phyloP scores from a whole-genome alignment of 2,888 invertebrate genomes.

The Limnephilus auricula region DNA sequence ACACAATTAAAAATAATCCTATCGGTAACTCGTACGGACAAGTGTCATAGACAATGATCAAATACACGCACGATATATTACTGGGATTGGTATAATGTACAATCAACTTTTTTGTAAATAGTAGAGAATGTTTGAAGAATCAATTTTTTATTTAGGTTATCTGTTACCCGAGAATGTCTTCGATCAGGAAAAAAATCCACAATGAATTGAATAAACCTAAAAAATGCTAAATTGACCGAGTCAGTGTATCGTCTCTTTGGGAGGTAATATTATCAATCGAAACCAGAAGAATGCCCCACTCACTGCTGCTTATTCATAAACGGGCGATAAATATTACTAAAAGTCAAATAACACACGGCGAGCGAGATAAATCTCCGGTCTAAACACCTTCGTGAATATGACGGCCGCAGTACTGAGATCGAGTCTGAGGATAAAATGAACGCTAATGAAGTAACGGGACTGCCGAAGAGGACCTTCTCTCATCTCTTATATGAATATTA shows the following conservation, averaged over 20 bases:
- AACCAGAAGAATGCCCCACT: constrained; percentile 51
- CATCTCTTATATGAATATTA: neutral
- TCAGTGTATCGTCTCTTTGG: constrained; percentile 59
- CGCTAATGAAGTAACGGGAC: constrained; percentile 64
- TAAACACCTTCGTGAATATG: constrained; percentile 51
- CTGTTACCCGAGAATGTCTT: too few relatives aligned
- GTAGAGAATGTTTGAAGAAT: too few relatives aligned
- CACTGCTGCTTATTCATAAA: constrained; percentile 50
- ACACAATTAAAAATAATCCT: too few relatives aligned
- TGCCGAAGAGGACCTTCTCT: constrained; percentile 9
- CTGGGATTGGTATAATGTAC: too few relatives aligned
- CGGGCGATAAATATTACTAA: constrained; percentile 40
- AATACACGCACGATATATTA: too few relatives aligned
- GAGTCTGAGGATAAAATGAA: constrained; percentile 60
- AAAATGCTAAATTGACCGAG: neutral
- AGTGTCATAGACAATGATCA: too few relatives aligned
- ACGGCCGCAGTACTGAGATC: constrained; percentile 37
- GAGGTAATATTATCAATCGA: constrained; percentile 63
- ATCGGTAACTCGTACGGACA: too few relatives aligned
- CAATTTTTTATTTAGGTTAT: too few relatives aligned
- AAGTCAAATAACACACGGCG: constrained; percentile 35
- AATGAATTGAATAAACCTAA: neutral
- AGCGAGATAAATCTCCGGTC: constrained; percentile 30
- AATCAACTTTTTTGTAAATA: too few relatives aligned
- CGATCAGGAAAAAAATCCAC: neutral